phyloP scores from a whole-genome alignment of 1,140 invertebrate species.

The Sipha flava region DNA sequence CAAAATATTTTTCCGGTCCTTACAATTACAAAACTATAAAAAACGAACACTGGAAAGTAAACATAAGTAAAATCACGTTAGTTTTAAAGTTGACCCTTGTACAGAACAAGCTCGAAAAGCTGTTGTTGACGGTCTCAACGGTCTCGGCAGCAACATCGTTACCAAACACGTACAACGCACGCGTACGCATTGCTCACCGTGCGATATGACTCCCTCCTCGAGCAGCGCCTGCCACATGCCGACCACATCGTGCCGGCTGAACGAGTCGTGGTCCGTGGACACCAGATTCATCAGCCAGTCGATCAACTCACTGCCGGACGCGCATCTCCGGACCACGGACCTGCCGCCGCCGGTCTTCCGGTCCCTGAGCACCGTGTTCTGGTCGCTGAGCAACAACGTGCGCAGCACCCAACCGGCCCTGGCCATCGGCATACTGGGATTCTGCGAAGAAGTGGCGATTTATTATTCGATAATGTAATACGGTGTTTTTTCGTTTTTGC shows the following conservation, averaged over 20 bases:
- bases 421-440: slow-evolving; percentile 55
- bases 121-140: too few species aligned
- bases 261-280: slow-evolving; percentile 47
- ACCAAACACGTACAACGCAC: too few species aligned
- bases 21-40: too few species aligned
- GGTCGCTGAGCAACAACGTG: slow-evolving; percentile 55
- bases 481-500: too few species aligned
- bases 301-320: slow-evolving; percentile 61
- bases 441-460: slow-evolving; percentile 43
- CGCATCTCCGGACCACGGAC: slow-evolving; percentile 50
- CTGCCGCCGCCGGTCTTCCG: slow-evolving; percentile 49
- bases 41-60: too few species aligned
- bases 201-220: slow-evolving; percentile 69
- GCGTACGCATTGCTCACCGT: slow-evolving; percentile 52
- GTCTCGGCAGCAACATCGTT: too few species aligned
- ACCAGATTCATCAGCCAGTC: slow-evolving; percentile 58
- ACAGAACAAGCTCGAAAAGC: too few species aligned
- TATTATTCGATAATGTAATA: neutral
- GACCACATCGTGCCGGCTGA: slow-evolving; percentile 62
- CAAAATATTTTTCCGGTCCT: too few species aligned
- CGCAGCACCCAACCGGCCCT: slow-evolving; percentile 61
- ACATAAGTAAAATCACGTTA: too few species aligned
- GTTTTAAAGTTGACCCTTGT: too few species aligned
- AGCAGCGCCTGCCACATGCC: slow-evolving; percentile 79
- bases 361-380: slow-evolving; percentile 55